phyloP scores from a whole-genome alignment of 2,113 vertebrate species.

The Genyomyrus donnyi region DNA sequence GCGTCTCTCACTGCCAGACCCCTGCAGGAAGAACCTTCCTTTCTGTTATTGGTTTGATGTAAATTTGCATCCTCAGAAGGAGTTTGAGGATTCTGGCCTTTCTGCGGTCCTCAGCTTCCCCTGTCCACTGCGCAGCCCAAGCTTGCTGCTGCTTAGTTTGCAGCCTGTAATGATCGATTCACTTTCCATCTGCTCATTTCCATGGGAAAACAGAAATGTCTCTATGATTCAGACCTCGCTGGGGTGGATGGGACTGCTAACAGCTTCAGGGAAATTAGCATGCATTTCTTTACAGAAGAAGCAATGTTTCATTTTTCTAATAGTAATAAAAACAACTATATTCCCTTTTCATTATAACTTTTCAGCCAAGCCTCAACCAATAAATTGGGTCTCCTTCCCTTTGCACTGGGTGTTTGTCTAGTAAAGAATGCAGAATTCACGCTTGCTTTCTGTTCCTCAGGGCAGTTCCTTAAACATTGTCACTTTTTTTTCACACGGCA shows the following conservation, averaged over 20 bases:
- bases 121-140: background rate
- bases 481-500: background rate
- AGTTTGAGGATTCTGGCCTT: background rate
- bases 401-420: background rate
- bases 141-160: background rate
- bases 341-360: background rate
- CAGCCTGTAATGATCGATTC: background rate
- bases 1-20: background rate
- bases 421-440: background rate
- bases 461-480: background rate
- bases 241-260: background rate
- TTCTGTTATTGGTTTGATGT: background rate
- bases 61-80: background rate
- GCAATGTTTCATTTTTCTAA: background rate
- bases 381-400: background rate
- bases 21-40: background rate
- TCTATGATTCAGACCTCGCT: background rate
- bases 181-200: background rate
- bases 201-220: background rate
- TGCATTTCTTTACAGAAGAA: background rate
- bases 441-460: background rate
- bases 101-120: background rate
- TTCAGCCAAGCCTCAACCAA: background rate
- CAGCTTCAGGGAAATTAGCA: background rate
- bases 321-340: background rate